These are phyloP conservation scores for Sepiola atlantica DNA, from an alignment of 2,888 invertebrate genomes.

Conservation along the genomic window DNA sequence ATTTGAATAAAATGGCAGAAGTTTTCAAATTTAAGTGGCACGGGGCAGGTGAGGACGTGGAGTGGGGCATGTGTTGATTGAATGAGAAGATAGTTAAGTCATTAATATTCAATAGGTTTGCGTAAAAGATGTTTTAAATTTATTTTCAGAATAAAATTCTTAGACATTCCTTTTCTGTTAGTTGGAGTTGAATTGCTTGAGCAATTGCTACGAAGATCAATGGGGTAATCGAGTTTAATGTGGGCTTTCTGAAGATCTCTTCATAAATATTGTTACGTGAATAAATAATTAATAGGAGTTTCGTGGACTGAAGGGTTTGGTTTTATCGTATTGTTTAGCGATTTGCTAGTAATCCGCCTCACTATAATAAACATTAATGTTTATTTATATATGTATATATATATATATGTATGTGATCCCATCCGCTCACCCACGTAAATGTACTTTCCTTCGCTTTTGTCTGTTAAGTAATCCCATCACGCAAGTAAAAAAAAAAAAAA, in stretches of 20 bases:
- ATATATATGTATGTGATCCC: too few relatives aligned
- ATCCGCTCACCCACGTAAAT: too few relatives aligned
- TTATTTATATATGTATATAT: too few relatives aligned
- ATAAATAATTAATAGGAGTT: not conserved
- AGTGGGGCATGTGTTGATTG: not conserved
- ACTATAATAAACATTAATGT: too few relatives aligned
- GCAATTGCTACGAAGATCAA: not conserved
- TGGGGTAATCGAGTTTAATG: not conserved
- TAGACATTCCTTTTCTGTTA: not conserved
- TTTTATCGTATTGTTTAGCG: not conserved
- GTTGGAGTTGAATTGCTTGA: not conserved
- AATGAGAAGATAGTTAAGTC: not conserved
- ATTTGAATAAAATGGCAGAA: not conserved
- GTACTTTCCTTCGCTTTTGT: too few relatives aligned
- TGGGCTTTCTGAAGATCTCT: not conserved
- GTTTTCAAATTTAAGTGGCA: not conserved
- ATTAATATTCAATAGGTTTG: not conserved
- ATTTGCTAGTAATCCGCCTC: not conserved
- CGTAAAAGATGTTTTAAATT: not conserved
- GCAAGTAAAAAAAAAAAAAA: too few relatives aligned
- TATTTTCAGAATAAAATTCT: not conserved
- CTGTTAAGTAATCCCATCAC: too few relatives aligned
- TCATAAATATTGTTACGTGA: not conserved
- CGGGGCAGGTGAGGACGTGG: not conserved
- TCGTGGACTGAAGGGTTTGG: not conserved